Conservation (phyloP, 2,113 vertebrate species). For the Antennarius striatus region DNA sequence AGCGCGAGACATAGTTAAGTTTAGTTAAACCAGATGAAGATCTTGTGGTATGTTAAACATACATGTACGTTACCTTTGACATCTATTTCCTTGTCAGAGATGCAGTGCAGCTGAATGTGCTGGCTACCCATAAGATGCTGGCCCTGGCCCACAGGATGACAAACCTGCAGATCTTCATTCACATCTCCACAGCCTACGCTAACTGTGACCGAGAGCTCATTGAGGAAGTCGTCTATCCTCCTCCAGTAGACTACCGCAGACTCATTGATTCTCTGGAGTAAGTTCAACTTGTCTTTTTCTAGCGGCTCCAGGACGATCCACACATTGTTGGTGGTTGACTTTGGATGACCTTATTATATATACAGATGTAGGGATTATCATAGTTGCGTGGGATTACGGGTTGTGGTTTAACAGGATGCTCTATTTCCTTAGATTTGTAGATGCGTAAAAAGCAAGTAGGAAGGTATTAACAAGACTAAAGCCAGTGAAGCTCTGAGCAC, state of each 20-base stretch:
- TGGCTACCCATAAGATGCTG: constrained; percentile 91
- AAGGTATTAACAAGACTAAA: constrained; percentile 12
- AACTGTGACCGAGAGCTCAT: constrained; percentile 94
- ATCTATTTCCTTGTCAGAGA: constrained; percentile 77
- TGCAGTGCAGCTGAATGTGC: constrained; percentile 94
- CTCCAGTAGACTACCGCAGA: constrained; percentile 92
- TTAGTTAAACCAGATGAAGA: too few relatives aligned
- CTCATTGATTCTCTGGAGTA: constrained; percentile 96
- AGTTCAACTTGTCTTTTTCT: constrained; percentile 44
- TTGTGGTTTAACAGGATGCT: neutral
- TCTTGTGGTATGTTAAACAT: too few relatives aligned
- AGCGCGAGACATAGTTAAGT: too few relatives aligned
- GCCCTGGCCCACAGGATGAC: constrained; percentile 89
- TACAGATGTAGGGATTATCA: neutral
- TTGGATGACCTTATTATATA: neutral
- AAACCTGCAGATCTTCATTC: constrained; percentile 91
- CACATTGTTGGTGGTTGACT: neutral
- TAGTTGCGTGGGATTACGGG: neutral
- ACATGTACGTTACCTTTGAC: too few relatives aligned
- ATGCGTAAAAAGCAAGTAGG: constrained; percentile 11
- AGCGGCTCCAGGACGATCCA: neutral
- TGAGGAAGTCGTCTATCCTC: constrained; percentile 91
- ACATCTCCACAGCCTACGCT: constrained; percentile 97
- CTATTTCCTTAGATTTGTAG: neutral
- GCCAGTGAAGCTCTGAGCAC: constrained; percentile 5